Conservation (phyloP, 2,113 vertebrate genomes). For the Saccopteryx bilineata region DNA sequence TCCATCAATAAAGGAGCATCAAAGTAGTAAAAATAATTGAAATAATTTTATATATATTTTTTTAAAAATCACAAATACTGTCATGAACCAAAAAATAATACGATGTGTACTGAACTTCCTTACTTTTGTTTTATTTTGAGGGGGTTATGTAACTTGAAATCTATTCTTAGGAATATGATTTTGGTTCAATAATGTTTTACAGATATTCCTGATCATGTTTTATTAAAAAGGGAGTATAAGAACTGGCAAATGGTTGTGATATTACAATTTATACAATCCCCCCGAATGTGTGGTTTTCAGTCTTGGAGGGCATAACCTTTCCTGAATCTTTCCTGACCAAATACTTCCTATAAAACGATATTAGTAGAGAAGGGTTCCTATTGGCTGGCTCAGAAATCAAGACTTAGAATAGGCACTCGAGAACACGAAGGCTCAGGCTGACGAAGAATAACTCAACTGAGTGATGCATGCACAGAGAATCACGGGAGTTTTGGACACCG, state of each 20-base stretch:
- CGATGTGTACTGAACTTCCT: not conserved
- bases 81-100: not conserved
- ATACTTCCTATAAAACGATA: not conserved
- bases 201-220: not conserved
- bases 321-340: not conserved
- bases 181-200: not conserved
- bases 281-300: not conserved
- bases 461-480: not conserved
- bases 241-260: not conserved
- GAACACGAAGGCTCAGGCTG: too few species aligned
- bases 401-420: not conserved
- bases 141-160: slow-evolving; percentile 25
- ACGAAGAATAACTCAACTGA: not conserved
- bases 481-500: not conserved
- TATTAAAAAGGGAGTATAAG: not conserved
- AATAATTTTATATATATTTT: not conserved
- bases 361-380: not conserved
- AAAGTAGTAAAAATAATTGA: not conserved
- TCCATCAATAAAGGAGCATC: not conserved
- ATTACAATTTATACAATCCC: not conserved
- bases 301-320: not conserved
- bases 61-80: not conserved
- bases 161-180: not conserved
- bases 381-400: not conserved
- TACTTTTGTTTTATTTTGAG: not conserved